phyloP scores from a whole-genome alignment of 2,113 vertebrate species.

The Notothenia coriiceps region DNA sequence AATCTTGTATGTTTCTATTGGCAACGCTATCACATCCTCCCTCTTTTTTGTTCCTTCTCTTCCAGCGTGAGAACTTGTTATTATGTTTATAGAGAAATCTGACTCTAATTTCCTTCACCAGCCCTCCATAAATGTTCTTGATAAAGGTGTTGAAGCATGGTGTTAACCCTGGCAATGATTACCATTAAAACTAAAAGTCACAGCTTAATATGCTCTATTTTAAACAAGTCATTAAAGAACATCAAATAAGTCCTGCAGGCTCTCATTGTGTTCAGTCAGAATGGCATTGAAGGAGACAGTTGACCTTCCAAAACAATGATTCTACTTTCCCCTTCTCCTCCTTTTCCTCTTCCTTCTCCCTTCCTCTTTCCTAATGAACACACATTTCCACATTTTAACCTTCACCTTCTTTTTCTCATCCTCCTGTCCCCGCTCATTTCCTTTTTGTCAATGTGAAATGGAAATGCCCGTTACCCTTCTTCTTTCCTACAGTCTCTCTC shows the following conservation, averaged over 20 bases:
- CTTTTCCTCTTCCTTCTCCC: slow-evolving; percentile 25
- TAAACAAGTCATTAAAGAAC: slow-evolving; percentile 21
- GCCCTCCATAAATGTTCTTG: neutral
- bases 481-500: slow-evolving; percentile 19
- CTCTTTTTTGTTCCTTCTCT: neutral
- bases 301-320: slow-evolving; percentile 44
- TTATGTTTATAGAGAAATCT: neutral
- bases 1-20: neutral
- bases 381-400: slow-evolving; percentile 10
- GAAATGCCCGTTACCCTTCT: slow-evolving; percentile 18
- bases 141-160: neutral
- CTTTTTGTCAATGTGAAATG: slow-evolving; percentile 40
- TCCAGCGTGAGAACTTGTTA: neutral
- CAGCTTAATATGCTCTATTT: slow-evolving; percentile 16
- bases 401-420: neutral
- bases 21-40: neutral
- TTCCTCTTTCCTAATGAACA: neutral
- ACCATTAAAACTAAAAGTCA: neutral
- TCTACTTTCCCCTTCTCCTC: slow-evolving; percentile 32
- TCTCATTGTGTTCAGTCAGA: slow-evolving; percentile 15
- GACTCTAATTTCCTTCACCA: neutral
- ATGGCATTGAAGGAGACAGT: slow-evolving; percentile 21
- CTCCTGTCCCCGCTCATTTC: slow-evolving; percentile 28
- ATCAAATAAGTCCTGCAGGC: neutral
- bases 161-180: slow-evolving; percentile 1